Conservation (phyloP, 2,113 vertebrate species). For the Brevimyrus niger region DNA sequence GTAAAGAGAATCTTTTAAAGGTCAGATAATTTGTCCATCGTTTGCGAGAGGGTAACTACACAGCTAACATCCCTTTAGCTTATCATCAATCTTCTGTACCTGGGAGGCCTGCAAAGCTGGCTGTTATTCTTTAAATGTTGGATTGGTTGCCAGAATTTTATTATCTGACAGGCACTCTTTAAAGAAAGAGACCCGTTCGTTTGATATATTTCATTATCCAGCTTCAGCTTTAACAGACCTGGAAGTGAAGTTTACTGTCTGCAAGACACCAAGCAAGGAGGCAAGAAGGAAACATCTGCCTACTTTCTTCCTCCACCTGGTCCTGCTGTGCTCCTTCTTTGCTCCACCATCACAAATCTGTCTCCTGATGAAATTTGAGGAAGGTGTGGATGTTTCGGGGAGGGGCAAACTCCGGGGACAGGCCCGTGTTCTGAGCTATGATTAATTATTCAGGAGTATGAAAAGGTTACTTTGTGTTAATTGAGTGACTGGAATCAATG, state of each 20-base stretch:
- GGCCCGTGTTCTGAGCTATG: not conserved
- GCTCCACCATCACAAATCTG: not conserved
- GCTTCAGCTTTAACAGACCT: not conserved
- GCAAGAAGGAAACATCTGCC: not conserved
- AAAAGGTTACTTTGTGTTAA: not conserved
- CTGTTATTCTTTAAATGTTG: not conserved
- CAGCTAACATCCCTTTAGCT: not conserved
- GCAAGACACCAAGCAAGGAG: not conserved
- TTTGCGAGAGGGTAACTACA: slow-evolving; percentile 6
- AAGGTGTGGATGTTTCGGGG: not conserved
- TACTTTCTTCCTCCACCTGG: not conserved
- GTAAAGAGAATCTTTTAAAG: slow-evolving; percentile 13
- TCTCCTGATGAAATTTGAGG: not conserved
- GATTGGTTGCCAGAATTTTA: not conserved
- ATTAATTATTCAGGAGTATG: not conserved
- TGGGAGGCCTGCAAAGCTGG: not conserved
- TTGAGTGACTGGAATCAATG: not conserved
- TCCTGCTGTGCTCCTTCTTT: not conserved
- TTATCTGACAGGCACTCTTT: not conserved
- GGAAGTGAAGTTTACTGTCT: not conserved
- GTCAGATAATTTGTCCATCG: slow-evolving; percentile 11
- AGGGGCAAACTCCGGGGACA: not conserved
- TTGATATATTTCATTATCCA: not conserved
- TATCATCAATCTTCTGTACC: slow-evolving; percentile 1
- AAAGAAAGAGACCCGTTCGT: not conserved